phyloP scores from a whole-genome alignment of 1,140 invertebrate species.

The Drosophila lowei region DNA sequence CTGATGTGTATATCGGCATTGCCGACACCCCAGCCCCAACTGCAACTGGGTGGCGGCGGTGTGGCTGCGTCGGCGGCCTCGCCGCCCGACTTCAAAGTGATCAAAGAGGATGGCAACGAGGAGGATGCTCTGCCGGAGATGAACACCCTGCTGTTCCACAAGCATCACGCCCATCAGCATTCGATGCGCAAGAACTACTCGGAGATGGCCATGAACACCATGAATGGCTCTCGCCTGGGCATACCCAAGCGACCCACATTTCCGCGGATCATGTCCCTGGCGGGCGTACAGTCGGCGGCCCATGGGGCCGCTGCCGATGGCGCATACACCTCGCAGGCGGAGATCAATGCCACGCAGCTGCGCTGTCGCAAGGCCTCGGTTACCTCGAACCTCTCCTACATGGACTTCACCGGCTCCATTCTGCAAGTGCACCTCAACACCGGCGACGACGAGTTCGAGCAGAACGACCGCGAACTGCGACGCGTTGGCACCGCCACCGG shows the following conservation, averaged over 20 bases:
- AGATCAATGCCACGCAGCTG: slow-evolving; percentile 71
- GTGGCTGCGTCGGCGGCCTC: slow-evolving; percentile 18
- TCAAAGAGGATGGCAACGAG: slow-evolving; percentile 83
- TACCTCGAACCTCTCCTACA: slow-evolving; percentile 88
- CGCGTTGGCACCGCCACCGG: slow-evolving; percentile 76
- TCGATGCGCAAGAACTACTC: slow-evolving; percentile 82
- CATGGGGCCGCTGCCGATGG: slow-evolving; percentile 49
- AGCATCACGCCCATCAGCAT: slow-evolving; percentile 54
- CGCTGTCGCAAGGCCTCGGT: slow-evolving; percentile 86
- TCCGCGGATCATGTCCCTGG: slow-evolving; percentile 81
- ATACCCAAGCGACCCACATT: slow-evolving; percentile 80
- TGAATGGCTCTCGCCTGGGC: slow-evolving; percentile 70
- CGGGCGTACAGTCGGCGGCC: slow-evolving; percentile 72
- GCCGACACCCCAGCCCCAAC: slow-evolving; percentile 66
- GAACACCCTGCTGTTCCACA: slow-evolving; percentile 79
- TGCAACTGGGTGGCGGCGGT: slow-evolving; percentile 33
- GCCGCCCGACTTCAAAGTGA: slow-evolving; percentile 67
- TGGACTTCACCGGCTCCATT: slow-evolving; percentile 89
- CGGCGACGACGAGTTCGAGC: slow-evolving; percentile 81
- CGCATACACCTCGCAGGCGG: slow-evolving; percentile 66
- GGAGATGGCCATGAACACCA: slow-evolving; percentile 82
- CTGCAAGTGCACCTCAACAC: slow-evolving; percentile 86
- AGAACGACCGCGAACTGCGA: slow-evolving; percentile 75
- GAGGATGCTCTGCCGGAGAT: slow-evolving; percentile 83
- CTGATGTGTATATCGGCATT: slow-evolving; percentile 83